Evolutionary conservation across 2,888 invertebrate genomes (phyloP), one percentile per base, ranked within the genome.

Genomic region (Drosophila ezoana): DNA sequence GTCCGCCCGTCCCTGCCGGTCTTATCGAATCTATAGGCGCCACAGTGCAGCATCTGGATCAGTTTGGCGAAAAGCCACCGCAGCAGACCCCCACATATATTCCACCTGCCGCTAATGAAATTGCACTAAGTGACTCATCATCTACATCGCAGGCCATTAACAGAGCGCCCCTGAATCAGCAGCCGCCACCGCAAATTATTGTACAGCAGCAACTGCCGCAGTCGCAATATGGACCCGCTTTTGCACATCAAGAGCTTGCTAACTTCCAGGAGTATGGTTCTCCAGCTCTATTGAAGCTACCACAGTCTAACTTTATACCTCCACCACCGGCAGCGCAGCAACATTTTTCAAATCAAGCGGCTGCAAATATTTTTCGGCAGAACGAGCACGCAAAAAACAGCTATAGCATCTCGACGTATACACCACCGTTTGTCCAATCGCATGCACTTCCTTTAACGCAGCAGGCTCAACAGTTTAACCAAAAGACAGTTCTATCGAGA

Each of bases 1-100:
- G 96, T 47, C 95, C 96, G n/a, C 94, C 95, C 0, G 95, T 96
- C 0, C 96, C 96, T 0, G 93, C 94, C 52, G 95, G 95, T 0
- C 91, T 96, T 4, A 92, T 96, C 3, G 94, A 95, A 75, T 95
- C 94, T 53, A 94, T 95, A 70, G 95, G 94, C 0, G 94, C 95
- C 53, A 93, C 93, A 0, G 94, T 94, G 0, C 93, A 94, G 49
- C 94, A 95, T 16, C 94, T 95, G 76, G 95, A 95, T 84, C 91
- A 93, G 16, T 94, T 94, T 66, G 94, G 94, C 0, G 91, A 94
- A 3, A 94, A 94, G 62, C 94, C 94, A 51, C 87, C 91, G 0
- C 91, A 93, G 10, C 93, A 93, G 74, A 93, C 93, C 0, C 93
- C 93, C 0, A 91, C 94, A 0, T 95, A 95, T 81, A 91, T 95